Evolutionary conservation across 2,113 vertebrate species (phyloP), one percentile per base, ranked within the genome.

Genomic region (Sinocyclocheilus rhinocerous): DNA sequence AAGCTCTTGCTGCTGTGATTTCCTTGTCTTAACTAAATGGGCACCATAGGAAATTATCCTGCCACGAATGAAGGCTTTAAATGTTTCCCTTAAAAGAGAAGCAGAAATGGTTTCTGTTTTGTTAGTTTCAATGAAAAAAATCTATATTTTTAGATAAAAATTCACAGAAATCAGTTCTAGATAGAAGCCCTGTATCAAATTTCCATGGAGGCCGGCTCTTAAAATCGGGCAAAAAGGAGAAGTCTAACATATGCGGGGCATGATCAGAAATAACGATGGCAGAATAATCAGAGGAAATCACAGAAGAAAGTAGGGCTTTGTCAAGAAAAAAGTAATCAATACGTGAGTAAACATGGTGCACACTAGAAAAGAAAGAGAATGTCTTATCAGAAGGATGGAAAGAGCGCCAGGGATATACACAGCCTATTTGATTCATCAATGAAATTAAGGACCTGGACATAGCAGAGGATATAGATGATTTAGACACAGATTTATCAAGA

Each of bases 321-420:
- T 82, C 59, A 18, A 82, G n/a, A 39, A 86, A 87, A 4, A 85
- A 83, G 15, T 85, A 79, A 42, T 87, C 77, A 16, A 75, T 87
- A 0, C 65, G 13, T 0, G 42, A 87, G 15, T 85, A 87, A 39
- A 63, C 42, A 4, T 83, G 83, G 13, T 75, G 73, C 0, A 73
- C 63, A 81, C 48, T 52, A 52, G 77, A 85, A 33, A 76, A 87
- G 39, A 78, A 78, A 4, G 33, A 85, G 8, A 77, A 82, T 1
- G 15, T 12, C 22, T 85, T 89, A n/a, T 63, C 52, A 22, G 15
- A 61, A 22, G 77, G 52, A 45, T 83, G 45, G 0, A 61, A 20
- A 16, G 79, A 85, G 16, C 24, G 7, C 85, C 82, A 87, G 4
- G 65, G 52, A 8, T 82, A 76, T 3, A 76, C 36, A 33, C 83